Base-by-base conservation (phyloP, 2,888 invertebrate genomes). In the Aleiodes leptofemur region DNA sequence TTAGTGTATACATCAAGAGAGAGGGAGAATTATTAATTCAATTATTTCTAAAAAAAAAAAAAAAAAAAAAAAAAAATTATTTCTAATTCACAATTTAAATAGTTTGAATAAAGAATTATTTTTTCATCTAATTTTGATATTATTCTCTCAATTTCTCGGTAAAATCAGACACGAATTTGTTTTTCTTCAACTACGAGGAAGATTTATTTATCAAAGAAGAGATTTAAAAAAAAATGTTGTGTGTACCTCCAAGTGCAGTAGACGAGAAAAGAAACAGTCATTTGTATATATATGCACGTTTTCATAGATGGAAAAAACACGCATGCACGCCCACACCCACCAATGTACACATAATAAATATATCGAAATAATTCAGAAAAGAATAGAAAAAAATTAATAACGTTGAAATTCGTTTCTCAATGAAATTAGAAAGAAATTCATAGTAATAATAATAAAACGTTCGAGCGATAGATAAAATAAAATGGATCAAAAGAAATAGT, bases 271-370 rank as follows among this genome's bases (percentile, higher is more conserved):
- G 29, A 64, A 11, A 73, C 34, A 74, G 61, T 29, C 48, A 70
- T 64, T 48, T 53, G 13, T 61, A 64, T 66, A 51, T 64, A 64
- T 66, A 51, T 64, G 43, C 64, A 64, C 16, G 14, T 13, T 50
- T 23, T 31, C 34, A 68, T 51, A 43, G 61, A 74, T 51, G 83
- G 77, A 80, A 82, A 82, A 83, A 80, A 85, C 85, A 85, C 81
- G 83, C 86, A 86, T 85, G 86, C 87, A 86, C 83, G 82, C 85
- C 82, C 82, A 85, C 83, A 84, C 85, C 82, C 82, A 84, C 50
- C 50, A 80, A 76, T 84, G 83, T 79, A 77, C 77, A 79, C 76
- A 66, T 48, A 74, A n/a, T 76, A 77, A 73, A 78, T 77, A 74
- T 77, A 74, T 77, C 13, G 68, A 43, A 59, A 16, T 72, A 38